Evolutionary conservation across 2,888 invertebrate genomes (phyloP).

Genomic region (Hoplodrina blanda): DNA sequence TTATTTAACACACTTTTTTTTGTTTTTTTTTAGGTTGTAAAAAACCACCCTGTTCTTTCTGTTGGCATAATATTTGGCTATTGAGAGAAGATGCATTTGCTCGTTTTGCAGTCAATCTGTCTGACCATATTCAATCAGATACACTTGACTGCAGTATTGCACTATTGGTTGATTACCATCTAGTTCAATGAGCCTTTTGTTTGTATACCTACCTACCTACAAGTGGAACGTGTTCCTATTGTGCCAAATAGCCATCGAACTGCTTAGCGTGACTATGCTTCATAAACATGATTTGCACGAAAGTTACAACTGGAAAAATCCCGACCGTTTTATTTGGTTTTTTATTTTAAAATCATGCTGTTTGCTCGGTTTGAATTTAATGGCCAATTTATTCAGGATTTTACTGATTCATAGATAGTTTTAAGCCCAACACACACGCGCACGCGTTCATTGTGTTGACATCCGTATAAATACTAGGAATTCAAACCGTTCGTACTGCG

Average conservation of each 20-base stretch:
- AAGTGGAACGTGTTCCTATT: constrained; percentile 7
- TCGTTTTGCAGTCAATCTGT: too few relatives aligned
- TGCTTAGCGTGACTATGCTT: constrained; percentile 46
- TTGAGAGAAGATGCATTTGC: too few relatives aligned
- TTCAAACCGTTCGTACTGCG: too few relatives aligned
- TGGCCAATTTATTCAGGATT: background rate
- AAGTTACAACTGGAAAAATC: constrained; percentile 20
- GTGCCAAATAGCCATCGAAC: constrained; percentile 12
- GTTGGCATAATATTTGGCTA: too few relatives aligned
- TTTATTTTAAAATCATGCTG: constrained; percentile 30
- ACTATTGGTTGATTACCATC: background rate
- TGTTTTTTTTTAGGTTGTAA: too few relatives aligned
- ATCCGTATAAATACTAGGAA: too few relatives aligned
- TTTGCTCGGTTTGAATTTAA: constrained; percentile 9
- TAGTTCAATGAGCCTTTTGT: background rate
- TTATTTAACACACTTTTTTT: too few relatives aligned
- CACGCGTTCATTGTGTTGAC: too few relatives aligned
- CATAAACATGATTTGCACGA: constrained; percentile 51
- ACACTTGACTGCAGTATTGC: background rate
- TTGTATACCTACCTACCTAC: background rate
- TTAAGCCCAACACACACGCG: too few relatives aligned
- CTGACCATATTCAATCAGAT: background rate
- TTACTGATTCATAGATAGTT: background rate
- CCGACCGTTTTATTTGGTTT: constrained; percentile 19
- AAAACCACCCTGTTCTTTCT: too few relatives aligned